These are phyloP conservation scores for Pogonognathellus flavescens DNA, from an alignment of 1,140 invertebrate species.

Conservation along the genomic window DNA sequence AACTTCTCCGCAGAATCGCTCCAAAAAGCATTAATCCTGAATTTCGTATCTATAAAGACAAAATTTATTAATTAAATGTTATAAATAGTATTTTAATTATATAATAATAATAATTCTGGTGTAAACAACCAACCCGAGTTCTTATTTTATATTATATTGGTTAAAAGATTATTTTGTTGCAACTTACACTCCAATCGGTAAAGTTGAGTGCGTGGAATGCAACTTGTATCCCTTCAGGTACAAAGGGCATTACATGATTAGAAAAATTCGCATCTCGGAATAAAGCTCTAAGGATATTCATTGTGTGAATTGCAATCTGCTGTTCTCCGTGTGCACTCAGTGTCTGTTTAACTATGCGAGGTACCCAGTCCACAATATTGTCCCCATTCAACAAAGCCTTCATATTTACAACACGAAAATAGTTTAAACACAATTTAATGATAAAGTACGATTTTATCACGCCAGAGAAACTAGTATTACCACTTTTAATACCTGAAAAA, in stretches of 20 bases:
- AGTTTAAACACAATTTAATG: too few relatives aligned
- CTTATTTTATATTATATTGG: too few relatives aligned
- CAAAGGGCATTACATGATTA: slow-evolving; percentile 80
- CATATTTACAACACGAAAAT: background rate
- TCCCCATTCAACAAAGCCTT: slow-evolving; percentile 67
- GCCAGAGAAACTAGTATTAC: background rate
- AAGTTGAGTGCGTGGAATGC: slow-evolving; percentile 83
- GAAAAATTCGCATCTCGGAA: slow-evolving; percentile 83
- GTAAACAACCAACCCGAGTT: too few relatives aligned
- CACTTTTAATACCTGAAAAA: slow-evolving; percentile 78
- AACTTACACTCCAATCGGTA: slow-evolving; percentile 82
- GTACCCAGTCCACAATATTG: slow-evolving; percentile 15
- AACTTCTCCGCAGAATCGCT: slow-evolving; percentile 87
- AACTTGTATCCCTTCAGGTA: slow-evolving; percentile 79
- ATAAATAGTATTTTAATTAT: too few relatives aligned
- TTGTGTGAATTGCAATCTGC: slow-evolving; percentile 78
- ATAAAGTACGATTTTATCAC: too few relatives aligned
- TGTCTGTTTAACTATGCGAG: slow-evolving; percentile 22
- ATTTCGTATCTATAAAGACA: slow-evolving; percentile 81
- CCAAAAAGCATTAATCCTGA: slow-evolving; percentile 87
- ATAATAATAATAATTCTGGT: too few relatives aligned
- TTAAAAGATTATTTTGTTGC: too few relatives aligned
- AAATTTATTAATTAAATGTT: too few relatives aligned
- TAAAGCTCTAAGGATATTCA: slow-evolving; percentile 88
- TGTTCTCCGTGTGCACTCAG: slow-evolving; percentile 73